Evolutionary conservation across 1,140 invertebrate genomes (phyloP).

Genomic region (Bemisia tabaci): DNA sequence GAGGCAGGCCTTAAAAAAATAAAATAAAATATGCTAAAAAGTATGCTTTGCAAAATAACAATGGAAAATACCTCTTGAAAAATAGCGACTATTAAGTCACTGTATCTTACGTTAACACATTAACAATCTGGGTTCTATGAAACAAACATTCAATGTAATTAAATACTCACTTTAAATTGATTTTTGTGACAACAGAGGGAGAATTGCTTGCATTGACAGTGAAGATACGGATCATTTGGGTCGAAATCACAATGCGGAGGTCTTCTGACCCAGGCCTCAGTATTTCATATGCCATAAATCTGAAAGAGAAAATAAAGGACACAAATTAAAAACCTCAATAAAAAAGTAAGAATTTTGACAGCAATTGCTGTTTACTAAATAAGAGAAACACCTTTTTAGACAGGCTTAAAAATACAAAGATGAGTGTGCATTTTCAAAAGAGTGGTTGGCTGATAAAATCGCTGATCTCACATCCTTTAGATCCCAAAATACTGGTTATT

Average conservation of each 20-base stretch:
- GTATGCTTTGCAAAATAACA: too few relatives aligned
- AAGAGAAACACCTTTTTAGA: too few relatives aligned
- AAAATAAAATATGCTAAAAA: too few relatives aligned
- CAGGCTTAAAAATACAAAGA: too few relatives aligned
- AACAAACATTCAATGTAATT: not conserved
- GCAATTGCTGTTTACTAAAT: too few relatives aligned
- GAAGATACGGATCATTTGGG: constrained; percentile 63
- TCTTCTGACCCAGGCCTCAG: constrained; percentile 54
- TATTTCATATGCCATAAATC: constrained; percentile 68
- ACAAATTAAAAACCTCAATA: not conserved
- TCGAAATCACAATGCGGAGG: constrained; percentile 58
- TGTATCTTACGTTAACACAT: not conserved
- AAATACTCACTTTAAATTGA: too few relatives aligned
- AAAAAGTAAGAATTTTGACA: too few relatives aligned
- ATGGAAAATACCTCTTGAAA: too few relatives aligned
- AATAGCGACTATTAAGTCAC: not conserved
- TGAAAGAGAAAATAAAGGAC: constrained; percentile 20
- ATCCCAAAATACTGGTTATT: too few relatives aligned
- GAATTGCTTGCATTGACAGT: constrained; percentile 35
- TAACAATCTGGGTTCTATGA: not conserved
- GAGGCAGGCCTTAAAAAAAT: too few relatives aligned
- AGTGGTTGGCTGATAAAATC: not conserved
- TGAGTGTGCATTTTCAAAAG: too few relatives aligned
- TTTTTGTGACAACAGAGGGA: too few relatives aligned
- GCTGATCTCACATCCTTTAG: not conserved